phyloP scores from a whole-genome alignment of 1,140 invertebrate genomes.

The Neodiprion pinetum region DNA sequence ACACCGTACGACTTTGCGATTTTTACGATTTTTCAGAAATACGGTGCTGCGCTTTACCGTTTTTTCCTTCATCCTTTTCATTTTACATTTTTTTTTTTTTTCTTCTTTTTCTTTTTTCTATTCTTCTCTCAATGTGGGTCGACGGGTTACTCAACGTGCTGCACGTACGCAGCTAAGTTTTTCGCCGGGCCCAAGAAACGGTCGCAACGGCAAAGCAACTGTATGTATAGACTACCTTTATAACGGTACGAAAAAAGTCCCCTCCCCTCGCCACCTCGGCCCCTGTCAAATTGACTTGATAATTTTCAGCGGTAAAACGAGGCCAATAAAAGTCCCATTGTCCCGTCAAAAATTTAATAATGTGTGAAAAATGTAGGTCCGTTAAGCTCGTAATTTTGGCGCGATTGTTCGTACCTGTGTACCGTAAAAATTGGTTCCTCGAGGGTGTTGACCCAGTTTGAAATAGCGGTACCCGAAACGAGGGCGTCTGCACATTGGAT shows the following conservation, averaged over 20 bases:
- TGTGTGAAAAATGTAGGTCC: conserved; percentile 7
- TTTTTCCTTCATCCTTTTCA: conserved; percentile 25
- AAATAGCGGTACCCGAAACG: not conserved
- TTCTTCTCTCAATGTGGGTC: not conserved
- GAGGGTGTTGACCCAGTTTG: conserved; percentile 38
- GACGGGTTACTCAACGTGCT: not conserved
- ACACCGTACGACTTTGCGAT: conserved; percentile 28
- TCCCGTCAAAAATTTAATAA: not conserved
- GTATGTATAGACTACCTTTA: not conserved
- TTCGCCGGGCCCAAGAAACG: not conserved
- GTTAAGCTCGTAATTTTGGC: not conserved
- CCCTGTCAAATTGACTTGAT: not conserved
- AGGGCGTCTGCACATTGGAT: not conserved
- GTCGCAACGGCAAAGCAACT: not conserved
- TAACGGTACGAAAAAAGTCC: not conserved
- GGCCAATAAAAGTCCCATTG: conserved; percentile 4
- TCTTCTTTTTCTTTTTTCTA: not conserved
- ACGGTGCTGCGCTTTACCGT: conserved; percentile 31
- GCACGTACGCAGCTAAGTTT: not conserved
- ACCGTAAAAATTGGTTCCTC: conserved; percentile 4
- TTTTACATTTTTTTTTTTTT: conserved; percentile 29
- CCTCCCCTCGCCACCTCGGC: not conserved
- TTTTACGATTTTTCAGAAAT: conserved; percentile 33
- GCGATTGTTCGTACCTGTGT: not conserved
- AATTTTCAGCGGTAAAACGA: not conserved